These are phyloP conservation scores for Cecropterus lyciades DNA, from an alignment of 1,140 invertebrate genomes.

Conservation along the genomic window DNA sequence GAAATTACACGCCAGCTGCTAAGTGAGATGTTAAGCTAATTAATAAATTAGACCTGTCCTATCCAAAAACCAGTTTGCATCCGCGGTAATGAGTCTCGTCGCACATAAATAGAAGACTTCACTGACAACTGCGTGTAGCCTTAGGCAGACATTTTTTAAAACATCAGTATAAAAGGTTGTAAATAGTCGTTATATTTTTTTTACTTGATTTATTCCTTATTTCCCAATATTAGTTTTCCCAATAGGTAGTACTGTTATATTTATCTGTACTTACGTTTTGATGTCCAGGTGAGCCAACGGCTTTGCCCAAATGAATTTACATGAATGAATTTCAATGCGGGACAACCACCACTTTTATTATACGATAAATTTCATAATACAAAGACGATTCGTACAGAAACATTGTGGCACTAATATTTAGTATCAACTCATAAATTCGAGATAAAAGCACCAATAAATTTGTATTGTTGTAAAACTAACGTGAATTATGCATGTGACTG, in stretches of 20 bases:
- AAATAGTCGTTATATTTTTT: not conserved
- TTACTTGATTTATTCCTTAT: slow-evolving; percentile 4
- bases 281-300: slow-evolving; percentile 5
- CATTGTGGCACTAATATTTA: slow-evolving; percentile 38
- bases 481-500: slow-evolving; percentile 41
- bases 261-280: slow-evolving; percentile 2
- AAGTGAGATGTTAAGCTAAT: slow-evolving; percentile 6
- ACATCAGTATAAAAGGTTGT: not conserved
- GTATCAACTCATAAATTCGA: slow-evolving; percentile 37
- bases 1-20: not conserved
- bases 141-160: slow-evolving; percentile 8
- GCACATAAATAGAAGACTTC: slow-evolving; percentile 14
- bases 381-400: slow-evolving; percentile 34
- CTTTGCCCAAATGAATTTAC: slow-evolving; percentile 16
- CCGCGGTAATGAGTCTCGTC: slow-evolving; percentile 14
- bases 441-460: slow-evolving; percentile 37
- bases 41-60: slow-evolving; percentile 13
- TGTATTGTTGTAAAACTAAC: slow-evolving; percentile 41
- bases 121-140: slow-evolving; percentile 11
- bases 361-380: slow-evolving; percentile 35
- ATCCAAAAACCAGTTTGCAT: slow-evolving; percentile 18
- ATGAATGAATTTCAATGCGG: slow-evolving; percentile 7
- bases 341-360: slow-evolving; percentile 19
- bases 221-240: not conserved
- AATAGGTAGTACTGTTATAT: slow-evolving; percentile 9